Conservation (phyloP, 2,888 invertebrate species). For the Drosophila falleni region DNA sequence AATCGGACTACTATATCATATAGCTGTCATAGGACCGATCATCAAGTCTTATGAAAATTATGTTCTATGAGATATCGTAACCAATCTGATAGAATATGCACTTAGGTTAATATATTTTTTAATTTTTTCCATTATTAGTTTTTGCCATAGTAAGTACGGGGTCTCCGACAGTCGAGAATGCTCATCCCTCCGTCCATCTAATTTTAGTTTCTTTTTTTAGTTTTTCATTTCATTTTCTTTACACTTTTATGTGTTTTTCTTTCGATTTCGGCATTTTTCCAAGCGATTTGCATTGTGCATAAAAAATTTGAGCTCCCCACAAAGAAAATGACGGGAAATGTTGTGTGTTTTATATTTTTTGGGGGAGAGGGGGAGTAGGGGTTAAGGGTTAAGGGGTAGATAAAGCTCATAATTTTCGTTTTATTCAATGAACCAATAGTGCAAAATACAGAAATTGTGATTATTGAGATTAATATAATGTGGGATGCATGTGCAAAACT, state of each 20-base stretch:
- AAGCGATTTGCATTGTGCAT: conserved; percentile 51
- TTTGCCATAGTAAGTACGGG: too few relatives aligned
- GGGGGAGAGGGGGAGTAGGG: neutral
- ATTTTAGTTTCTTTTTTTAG: neutral
- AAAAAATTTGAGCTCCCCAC: neutral
- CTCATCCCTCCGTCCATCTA: too few relatives aligned
- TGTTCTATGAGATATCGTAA: too few relatives aligned
- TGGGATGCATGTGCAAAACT: neutral
- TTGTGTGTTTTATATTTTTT: neutral
- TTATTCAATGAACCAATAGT: conserved; percentile 21
- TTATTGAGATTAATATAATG: neutral
- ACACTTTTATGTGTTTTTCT: conserved; percentile 51
- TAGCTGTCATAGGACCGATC: too few relatives aligned
- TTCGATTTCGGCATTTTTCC: conserved; percentile 40
- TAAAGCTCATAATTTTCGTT: conserved; percentile 1
- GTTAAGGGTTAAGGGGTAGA: too few relatives aligned
- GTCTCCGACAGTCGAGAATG: too few relatives aligned
- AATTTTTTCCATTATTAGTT: too few relatives aligned
- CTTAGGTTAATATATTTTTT: too few relatives aligned
- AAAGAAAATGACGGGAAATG: neutral
- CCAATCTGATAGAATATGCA: too few relatives aligned
- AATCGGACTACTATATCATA: too few relatives aligned
- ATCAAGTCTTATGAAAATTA: too few relatives aligned
- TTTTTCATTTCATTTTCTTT: conserved; percentile 9
- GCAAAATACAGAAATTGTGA: conserved; percentile 15